Base-by-base conservation (phyloP, 2,888 invertebrate species). In the Volucella inanis region DNA sequence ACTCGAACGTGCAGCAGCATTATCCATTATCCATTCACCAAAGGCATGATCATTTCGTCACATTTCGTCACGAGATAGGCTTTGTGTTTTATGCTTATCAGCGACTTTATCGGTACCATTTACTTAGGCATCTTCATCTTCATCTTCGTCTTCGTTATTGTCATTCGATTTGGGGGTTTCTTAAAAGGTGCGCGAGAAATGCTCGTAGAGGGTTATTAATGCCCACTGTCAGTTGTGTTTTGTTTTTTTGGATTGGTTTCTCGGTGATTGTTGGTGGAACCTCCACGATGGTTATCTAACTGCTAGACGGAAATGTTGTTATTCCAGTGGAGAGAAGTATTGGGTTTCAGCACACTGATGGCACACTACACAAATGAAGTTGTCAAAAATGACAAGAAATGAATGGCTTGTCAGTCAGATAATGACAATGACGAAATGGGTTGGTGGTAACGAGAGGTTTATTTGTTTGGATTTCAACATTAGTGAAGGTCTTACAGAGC, bases 1-100 rank as follows among this genome's bases (percentile, higher is more conserved):
- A 81, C 67, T 81, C 81, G 72, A 81, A 76, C 72, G 81, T 77
- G 31, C 67, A 64, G 65, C 14, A 14, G 39, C 18, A 64, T 74
- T 83, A 65, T 70, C 43, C 31, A 62, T 64, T 41, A 84, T 84
- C 31, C 72, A 78, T 57, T 74, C 52, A 59, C 38, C 14, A 47
- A 57, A 55, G 15, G 14, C 31, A 31, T 57, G 12, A 61, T 54
- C 67, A 68, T 74, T 79, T 64, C 68, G 39, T 75, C 75, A 84
- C 57, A 59, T 71, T 72, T 54, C 9, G 45, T 52, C 41, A 55
- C 47, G 55, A 22, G 18, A 59, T 50, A 52, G 15, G 11, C 45
- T 45, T 43, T 31, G 11, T 45, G 4, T 14, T 22, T 38, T 54
- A 31, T 52, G 47, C 45, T 62, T 78, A 49, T 78, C 65, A 59